These are phyloP conservation scores for Apogon talboti DNA, from an alignment of 2,797 vertebrate genomes.

Conservation along the genomic window DNA sequence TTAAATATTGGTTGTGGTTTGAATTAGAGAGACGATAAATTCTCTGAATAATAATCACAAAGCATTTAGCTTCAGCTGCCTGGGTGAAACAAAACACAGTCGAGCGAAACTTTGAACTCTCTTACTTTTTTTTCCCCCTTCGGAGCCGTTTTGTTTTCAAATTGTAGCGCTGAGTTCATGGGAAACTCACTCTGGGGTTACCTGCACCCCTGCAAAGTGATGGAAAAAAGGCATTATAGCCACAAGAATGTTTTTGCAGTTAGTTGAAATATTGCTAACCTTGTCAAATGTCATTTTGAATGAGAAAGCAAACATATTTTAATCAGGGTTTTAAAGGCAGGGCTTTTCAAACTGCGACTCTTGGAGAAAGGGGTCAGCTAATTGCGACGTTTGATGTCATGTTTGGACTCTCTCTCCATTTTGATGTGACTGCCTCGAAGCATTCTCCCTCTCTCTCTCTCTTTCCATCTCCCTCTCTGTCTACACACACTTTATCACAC, in stretches of 20 bases:
- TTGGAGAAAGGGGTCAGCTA: constrained; percentile 78
- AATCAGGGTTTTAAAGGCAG: constrained; percentile 77
- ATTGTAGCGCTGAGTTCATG: constrained; percentile 79
- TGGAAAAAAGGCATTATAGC: constrained; percentile 76
- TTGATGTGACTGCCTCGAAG: constrained; percentile 80
- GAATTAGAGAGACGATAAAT: constrained; percentile 78
- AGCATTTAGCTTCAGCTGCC: constrained; percentile 78
- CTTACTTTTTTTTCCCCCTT: constrained; percentile 25
- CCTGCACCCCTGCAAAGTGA: constrained; percentile 76
- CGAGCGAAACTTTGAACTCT: constrained; percentile 73
- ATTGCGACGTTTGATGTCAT: constrained; percentile 83
- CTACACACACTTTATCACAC: constrained; percentile 46
- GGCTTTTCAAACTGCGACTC: constrained; percentile 74
- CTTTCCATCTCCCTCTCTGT: constrained; percentile 23
- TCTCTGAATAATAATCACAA: constrained; percentile 80
- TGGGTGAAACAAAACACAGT: constrained; percentile 80
- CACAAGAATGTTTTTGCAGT: constrained; percentile 84
- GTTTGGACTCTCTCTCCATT: constrained; percentile 78
- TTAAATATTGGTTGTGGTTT: constrained; percentile 76
- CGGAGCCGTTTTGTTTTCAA: constrained; percentile 72
- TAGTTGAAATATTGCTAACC: constrained; percentile 85
- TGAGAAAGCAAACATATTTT: constrained; percentile 82
- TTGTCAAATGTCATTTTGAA: constrained; percentile 84
- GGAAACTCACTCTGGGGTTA: constrained; percentile 81
- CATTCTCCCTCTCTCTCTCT: constrained; percentile 55